Conservation (phyloP, 2,888 invertebrate species). For the Bombylius discolor region DNA sequence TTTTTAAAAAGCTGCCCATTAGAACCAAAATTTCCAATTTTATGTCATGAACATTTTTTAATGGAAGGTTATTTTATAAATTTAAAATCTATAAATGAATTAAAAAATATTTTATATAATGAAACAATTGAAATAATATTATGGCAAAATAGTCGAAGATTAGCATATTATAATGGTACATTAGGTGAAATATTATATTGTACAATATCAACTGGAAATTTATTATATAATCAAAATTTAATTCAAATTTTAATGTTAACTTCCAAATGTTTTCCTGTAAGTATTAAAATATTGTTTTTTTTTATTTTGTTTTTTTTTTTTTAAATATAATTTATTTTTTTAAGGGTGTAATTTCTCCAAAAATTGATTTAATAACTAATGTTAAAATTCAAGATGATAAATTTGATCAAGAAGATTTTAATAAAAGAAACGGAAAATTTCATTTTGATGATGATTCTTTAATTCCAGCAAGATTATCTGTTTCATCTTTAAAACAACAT, state of each 20-base stretch:
- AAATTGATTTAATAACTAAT: slow-evolving; percentile 27
- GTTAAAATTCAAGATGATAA: slow-evolving; percentile 13
- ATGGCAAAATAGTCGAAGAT: slow-evolving; percentile 33
- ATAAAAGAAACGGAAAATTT: too few species aligned
- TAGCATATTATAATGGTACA: slow-evolving; percentile 29
- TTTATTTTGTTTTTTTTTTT: neutral
- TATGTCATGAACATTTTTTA: slow-evolving; percentile 30
- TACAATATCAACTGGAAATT: too few species aligned
- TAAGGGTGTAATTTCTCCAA: slow-evolving; percentile 31
- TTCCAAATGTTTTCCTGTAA: slow-evolving; percentile 30
- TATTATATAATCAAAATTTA: slow-evolving; percentile 21
- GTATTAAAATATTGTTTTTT: neutral
- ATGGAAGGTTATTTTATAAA: slow-evolving; percentile 33
- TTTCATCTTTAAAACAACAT: too few species aligned
- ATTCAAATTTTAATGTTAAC: slow-evolving; percentile 31
- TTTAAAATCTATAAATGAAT: slow-evolving; percentile 20
- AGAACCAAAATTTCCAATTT: slow-evolving; percentile 31
- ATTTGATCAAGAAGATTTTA: slow-evolving; percentile 11
- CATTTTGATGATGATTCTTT: too few species aligned
- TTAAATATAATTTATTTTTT: slow-evolving; percentile 1
- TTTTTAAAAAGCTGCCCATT: slow-evolving; percentile 31
- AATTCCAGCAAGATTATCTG: too few species aligned
- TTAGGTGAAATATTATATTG: slow-evolving; percentile 28
- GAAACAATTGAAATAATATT: slow-evolving; percentile 30
- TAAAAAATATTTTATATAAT: slow-evolving; percentile 23